Evolutionary conservation across 2,888 invertebrate genomes (phyloP).

Genomic region (Synanthedon andrenaeformis): DNA sequence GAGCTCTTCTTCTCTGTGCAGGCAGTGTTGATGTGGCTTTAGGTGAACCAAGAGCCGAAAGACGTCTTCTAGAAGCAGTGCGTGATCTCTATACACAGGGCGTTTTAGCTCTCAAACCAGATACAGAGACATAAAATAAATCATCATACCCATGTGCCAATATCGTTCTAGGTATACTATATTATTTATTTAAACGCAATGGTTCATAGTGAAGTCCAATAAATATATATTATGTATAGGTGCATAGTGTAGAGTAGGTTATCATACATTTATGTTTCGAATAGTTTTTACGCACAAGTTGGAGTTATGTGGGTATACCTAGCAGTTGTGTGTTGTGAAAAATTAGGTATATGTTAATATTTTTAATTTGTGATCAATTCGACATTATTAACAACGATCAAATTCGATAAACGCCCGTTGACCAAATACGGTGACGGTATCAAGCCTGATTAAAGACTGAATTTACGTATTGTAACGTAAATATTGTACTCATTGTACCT

Average conservation of each 20-base stretch:
- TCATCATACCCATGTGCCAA: slow-evolving; percentile 30
- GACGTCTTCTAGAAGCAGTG: slow-evolving; percentile 79
- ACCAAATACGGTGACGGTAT: slow-evolving; percentile 20
- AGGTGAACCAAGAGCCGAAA: slow-evolving; percentile 81
- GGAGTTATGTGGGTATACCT: slow-evolving; percentile 5
- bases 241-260: no score
- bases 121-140: slow-evolving; percentile 22
- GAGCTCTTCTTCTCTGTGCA: slow-evolving; percentile 82
- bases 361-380: neutral
- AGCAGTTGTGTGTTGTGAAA: slow-evolving; percentile 25
- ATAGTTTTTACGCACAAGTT: slow-evolving; percentile 36
- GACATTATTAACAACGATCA: slow-evolving; percentile 24
- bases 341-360: slow-evolving; percentile 6
- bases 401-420: slow-evolving; percentile 22
- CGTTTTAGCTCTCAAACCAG: slow-evolving; percentile 69
- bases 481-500: slow-evolving; percentile 9
- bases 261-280: slow-evolving; percentile 12
- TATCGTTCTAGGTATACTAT: slow-evolving; percentile 13
- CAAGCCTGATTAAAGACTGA: slow-evolving; percentile 65
- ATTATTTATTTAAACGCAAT: neutral
- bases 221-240: slow-evolving; percentile 19
- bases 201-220: slow-evolving; percentile 22
- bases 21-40: slow-evolving; percentile 85
- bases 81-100: slow-evolving; percentile 80
- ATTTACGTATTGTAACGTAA: slow-evolving; percentile 41